Evolutionary conservation across 2,113 vertebrate species (phyloP).

Genomic region (Oriolus oriolus): DNA sequence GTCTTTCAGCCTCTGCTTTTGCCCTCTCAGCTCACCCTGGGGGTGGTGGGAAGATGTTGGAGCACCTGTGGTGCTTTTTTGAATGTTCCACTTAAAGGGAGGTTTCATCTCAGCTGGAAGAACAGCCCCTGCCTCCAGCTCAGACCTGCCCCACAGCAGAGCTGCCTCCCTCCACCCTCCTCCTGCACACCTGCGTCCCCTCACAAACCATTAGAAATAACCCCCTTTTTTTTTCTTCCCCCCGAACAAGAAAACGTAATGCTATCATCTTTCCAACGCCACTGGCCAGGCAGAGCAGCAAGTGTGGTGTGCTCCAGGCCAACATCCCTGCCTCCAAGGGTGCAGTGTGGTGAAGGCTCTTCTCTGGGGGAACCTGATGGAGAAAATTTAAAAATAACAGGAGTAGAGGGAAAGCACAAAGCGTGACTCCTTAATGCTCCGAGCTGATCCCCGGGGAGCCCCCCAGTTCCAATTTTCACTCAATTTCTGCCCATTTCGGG

Average conservation of each 20-base stretch:
- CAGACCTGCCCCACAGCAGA: not conserved
- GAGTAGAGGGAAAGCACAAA: not conserved
- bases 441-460: not conserved
- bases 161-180: not conserved
- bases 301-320: not conserved
- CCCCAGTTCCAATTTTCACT: not conserved
- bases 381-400: not conserved
- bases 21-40: not conserved
- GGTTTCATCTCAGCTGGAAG: not conserved
- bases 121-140: not conserved
- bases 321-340: not conserved
- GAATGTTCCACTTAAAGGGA: not conserved
- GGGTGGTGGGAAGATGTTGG: not conserved
- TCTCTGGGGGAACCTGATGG: not conserved
- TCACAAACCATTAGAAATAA: not conserved
- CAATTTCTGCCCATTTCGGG: not conserved
- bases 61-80: not conserved
- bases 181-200: accelerated
- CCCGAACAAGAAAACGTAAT: not conserved
- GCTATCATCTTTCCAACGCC: not conserved
- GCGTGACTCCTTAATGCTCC: accelerated
- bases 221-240: accelerated
- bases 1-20: not conserved
- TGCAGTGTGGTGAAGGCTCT: accelerated
- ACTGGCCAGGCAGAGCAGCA: not conserved